Evolutionary conservation across 1,140 invertebrate species (phyloP).

Genomic region (Hypothenemus hampei): DNA sequence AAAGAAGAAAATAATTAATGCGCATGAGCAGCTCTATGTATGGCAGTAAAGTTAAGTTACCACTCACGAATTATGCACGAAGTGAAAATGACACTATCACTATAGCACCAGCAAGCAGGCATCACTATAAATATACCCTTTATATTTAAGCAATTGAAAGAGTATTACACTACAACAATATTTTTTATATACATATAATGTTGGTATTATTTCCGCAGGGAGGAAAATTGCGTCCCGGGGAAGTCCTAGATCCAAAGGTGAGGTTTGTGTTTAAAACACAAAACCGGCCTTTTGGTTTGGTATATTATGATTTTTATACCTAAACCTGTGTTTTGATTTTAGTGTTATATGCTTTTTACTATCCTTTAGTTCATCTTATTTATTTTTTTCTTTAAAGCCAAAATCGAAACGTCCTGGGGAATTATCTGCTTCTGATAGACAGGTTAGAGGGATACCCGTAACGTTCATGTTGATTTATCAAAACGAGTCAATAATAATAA

Average conservation of each 20-base stretch:
- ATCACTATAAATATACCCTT: slow-evolving; percentile 11
- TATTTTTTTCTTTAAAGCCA: slow-evolving; percentile 43
- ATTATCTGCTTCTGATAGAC: slow-evolving; percentile 48
- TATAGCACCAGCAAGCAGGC: slow-evolving; percentile 29
- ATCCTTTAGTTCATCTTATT: slow-evolving; percentile 22
- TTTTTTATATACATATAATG: slow-evolving; percentile 6
- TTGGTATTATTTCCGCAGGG: slow-evolving; percentile 42
- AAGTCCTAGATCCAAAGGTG: slow-evolving; percentile 74
- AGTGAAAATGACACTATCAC: slow-evolving; percentile 12
- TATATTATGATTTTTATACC: slow-evolving; percentile 34
- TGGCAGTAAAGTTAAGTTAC: too few species aligned
- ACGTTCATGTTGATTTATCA: slow-evolving; percentile 30
- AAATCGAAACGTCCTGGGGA: slow-evolving; percentile 50
- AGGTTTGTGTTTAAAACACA: slow-evolving; percentile 61
- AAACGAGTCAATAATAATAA: slow-evolving; percentile 37
- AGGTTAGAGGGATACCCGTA: slow-evolving; percentile 49
- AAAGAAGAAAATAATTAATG: too few species aligned
- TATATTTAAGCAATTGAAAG: not conserved
- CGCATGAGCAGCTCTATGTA: too few species aligned
- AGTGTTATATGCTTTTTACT: slow-evolving; percentile 26
- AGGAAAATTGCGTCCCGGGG: slow-evolving; percentile 69
- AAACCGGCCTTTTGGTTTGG: slow-evolving; percentile 50
- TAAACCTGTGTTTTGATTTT: slow-evolving; percentile 31
- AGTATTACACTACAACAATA: slow-evolving; percentile 15
- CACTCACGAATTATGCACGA: slow-evolving; percentile 24